phyloP scores from a whole-genome alignment of 2,888 invertebrate species.

The Venusia cambrica region DNA sequence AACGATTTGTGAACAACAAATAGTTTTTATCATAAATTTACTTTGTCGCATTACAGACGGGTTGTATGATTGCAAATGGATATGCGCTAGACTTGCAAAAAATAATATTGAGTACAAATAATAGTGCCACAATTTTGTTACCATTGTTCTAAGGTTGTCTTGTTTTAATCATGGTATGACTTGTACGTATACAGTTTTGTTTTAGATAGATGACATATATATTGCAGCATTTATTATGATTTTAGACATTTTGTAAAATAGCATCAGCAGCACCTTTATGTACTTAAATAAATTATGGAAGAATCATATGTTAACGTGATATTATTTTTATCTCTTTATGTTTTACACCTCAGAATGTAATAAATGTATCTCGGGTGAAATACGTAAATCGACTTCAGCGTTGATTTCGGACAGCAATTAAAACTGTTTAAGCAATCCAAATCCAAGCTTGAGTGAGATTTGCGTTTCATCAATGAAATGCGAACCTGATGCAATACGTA shows the following conservation, averaged over 20 bases:
- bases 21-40: too few species aligned
- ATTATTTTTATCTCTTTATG: conserved; percentile 6
- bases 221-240: conserved; percentile 62
- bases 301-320: conserved; percentile 4
- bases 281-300: conserved; percentile 52
- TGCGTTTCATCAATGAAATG: too few species aligned
- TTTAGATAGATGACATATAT: too few species aligned
- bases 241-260: conserved; percentile 38
- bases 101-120: conserved; percentile 46
- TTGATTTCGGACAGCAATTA: too few species aligned
- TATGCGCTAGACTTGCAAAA: conserved; percentile 8
- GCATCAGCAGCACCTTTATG: conserved; percentile 55
- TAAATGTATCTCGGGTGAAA: too few species aligned
- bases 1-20: too few species aligned
- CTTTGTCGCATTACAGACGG: too few species aligned
- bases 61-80: not conserved
- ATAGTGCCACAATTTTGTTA: conserved; percentile 44
- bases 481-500: too few species aligned
- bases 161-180: conserved; percentile 33
- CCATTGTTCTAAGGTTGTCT: conserved; percentile 33
- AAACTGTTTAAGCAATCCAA: too few species aligned
- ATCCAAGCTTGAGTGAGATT: too few species aligned
- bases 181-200: conserved; percentile 33
- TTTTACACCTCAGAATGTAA: too few species aligned
- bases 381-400: too few species aligned